These are phyloP conservation scores for Ophthalmolycus amberensis DNA, from an alignment of 2,113 vertebrate genomes.

Conservation along the genomic window DNA sequence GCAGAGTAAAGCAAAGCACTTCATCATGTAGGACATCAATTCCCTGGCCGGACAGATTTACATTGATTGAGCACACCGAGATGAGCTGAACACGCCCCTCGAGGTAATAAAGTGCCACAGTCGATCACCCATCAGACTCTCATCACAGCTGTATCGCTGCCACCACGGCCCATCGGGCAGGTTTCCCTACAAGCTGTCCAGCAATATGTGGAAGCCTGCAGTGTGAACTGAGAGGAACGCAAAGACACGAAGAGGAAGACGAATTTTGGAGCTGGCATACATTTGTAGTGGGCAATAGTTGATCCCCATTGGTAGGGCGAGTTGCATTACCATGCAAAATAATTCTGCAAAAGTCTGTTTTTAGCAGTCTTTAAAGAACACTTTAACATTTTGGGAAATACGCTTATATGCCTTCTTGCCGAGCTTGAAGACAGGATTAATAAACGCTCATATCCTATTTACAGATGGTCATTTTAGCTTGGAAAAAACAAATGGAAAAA, in stretches of 20 bases:
- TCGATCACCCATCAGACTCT: slow-evolving; percentile 65
- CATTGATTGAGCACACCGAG: slow-evolving; percentile 64
- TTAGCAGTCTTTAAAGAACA: not conserved
- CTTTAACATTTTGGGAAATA: not conserved
- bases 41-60: slow-evolving; percentile 64
- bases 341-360: not conserved
- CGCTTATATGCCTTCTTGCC: not conserved
- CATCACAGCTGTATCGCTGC: slow-evolving; percentile 45
- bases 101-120: slow-evolving; percentile 68
- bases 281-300: not conserved
- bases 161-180: not conserved
- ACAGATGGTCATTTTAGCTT: not conserved
- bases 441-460: not conserved
- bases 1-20: slow-evolving; percentile 45
- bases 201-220: slow-evolving; percentile 32
- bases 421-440: not conserved
- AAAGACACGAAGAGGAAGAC: not conserved
- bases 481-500: no score
- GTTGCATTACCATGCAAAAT: no score
- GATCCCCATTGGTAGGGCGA: not conserved
- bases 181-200: slow-evolving; percentile 32
- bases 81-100: slow-evolving; percentile 65
- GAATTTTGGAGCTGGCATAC: not conserved
- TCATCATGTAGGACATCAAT: slow-evolving; percentile 57
- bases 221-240: not conserved